phyloP scores from a whole-genome alignment of 2,888 invertebrate genomes.

The Drosophila anomalata region DNA sequence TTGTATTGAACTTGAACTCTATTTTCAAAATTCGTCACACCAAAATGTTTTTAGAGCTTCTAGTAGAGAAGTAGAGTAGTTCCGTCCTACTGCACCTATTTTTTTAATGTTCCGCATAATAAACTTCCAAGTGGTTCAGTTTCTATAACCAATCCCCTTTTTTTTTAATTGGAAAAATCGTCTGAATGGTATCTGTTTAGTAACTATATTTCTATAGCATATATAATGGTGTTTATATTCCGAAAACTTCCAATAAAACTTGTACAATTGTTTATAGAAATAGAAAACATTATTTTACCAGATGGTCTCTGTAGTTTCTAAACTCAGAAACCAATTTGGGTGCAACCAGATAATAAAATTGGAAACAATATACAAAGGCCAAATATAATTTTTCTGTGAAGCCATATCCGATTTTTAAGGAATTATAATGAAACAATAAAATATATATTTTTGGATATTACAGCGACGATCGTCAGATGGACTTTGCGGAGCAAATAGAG shows the following conservation, averaged over 20 bases:
- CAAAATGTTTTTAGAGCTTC: no score
- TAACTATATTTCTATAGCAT: slow-evolving; percentile 1
- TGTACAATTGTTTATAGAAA: slow-evolving; percentile 1
- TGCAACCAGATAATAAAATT: not conserved
- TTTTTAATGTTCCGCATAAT: not conserved
- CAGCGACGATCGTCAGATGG: slow-evolving; percentile 92
- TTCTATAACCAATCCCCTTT: no score
- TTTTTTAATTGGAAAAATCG: not conserved
- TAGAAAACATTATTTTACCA: slow-evolving; percentile 1
- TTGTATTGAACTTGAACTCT: not conserved
- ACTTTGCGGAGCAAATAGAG: slow-evolving; percentile 93
- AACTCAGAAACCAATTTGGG: not conserved
- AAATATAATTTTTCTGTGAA: not conserved
- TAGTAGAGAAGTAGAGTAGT: no score
- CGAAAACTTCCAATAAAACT: not conserved
- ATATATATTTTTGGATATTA: slow-evolving; percentile 11
- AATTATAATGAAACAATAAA: slow-evolving; percentile 20
- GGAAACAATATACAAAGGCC: slow-evolving; percentile 1
- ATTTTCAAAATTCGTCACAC: no score
- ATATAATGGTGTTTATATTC: slow-evolving; percentile 2
- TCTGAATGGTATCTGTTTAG: not conserved
- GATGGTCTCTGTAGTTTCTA: slow-evolving; percentile 4
- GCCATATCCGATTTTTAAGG: not conserved
- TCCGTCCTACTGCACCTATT: not conserved
- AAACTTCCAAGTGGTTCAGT: no score